A percentile compares a stretch with the other conserved stretches of the same genome.
Evolutionary conservation across 2,113 vertebrate genomes (phyloP).

Genomic region (Paracanthobrama guichenoti): DNA sequence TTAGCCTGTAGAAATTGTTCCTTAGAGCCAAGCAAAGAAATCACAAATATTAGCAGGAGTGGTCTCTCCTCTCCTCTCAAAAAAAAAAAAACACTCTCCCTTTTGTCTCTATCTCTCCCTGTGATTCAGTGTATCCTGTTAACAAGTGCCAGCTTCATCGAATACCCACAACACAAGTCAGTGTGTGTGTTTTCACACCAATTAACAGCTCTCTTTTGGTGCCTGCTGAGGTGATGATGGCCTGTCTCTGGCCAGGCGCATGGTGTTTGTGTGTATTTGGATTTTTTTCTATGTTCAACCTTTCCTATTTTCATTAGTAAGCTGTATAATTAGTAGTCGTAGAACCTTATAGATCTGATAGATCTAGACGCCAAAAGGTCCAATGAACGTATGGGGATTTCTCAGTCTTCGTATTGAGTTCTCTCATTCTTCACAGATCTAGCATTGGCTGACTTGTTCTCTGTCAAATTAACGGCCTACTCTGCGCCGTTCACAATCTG

Average conservation of each 20-base stretch:
- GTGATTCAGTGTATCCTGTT: slow-evolving; percentile 74
- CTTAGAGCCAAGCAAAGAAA: not conserved
- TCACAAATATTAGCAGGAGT: slow-evolving; percentile 13
- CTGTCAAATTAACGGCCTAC: slow-evolving; percentile 22
- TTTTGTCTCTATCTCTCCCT: slow-evolving; percentile 42
- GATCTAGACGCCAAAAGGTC: slow-evolving; percentile 1
- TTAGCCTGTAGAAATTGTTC: slow-evolving; percentile 10
- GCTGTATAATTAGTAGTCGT: slow-evolving; percentile 65
- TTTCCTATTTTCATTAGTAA: slow-evolving; percentile 65
- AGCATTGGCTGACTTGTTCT: not conserved
- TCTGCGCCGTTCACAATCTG: not conserved
- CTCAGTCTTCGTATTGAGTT: not conserved
- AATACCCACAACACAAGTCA: slow-evolving; percentile 64
- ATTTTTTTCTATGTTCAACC: slow-evolving; percentile 5
- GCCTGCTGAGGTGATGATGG: slow-evolving; percentile 70
- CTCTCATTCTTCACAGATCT: slow-evolving; percentile 61
- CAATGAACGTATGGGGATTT: not conserved
- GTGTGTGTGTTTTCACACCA: slow-evolving; percentile 71
- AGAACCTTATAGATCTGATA: slow-evolving; percentile 45
- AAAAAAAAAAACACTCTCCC: slow-evolving; percentile 2
- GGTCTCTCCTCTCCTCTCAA: not conserved
- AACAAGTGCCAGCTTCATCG: slow-evolving; percentile 67
- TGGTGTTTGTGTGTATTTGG: slow-evolving; percentile 29
- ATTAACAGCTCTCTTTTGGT: slow-evolving; percentile 75
- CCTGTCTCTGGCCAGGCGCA: slow-evolving; percentile 61